A percentile compares a stretch with the other conserved stretches of the same genome.
Conservation (phyloP, 2,113 vertebrate genomes). For the Perccottus glenii region DNA sequence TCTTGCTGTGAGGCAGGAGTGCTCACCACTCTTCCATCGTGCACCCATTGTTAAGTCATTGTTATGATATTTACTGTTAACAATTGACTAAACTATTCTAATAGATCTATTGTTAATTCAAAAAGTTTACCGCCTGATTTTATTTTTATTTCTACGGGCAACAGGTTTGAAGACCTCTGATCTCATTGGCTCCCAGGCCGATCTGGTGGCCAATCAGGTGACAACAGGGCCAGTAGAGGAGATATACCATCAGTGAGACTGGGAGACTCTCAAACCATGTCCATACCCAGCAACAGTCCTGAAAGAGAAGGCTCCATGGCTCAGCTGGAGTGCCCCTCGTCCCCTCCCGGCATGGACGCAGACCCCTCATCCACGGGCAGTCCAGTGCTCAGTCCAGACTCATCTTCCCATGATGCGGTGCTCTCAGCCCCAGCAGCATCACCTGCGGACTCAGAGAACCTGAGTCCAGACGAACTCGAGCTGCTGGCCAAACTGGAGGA, state of each 20-base stretch:
- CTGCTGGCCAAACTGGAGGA: slow-evolving; percentile 96
- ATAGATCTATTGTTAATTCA: not conserved
- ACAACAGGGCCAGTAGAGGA: slow-evolving; percentile 28
- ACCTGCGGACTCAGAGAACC: slow-evolving; percentile 90
- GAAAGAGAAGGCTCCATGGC: slow-evolving; percentile 69
- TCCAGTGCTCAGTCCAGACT: slow-evolving; percentile 91
- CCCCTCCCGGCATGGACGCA: slow-evolving; percentile 69
- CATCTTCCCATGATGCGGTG: slow-evolving; percentile 87
- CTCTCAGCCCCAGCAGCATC: slow-evolving; percentile 83
- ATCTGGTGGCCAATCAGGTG: slow-evolving; percentile 37
- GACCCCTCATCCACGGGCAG: slow-evolving; percentile 83
- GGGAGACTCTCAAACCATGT: slow-evolving; percentile 64
- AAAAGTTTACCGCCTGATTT: not conserved
- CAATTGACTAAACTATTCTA: no score
- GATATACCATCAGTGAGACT: slow-evolving; percentile 26
- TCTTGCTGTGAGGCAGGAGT: no score
- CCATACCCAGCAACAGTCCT: slow-evolving; percentile 75
- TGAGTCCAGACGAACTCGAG: slow-evolving; percentile 94
- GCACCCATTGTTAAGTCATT: no score
- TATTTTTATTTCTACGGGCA: not conserved
- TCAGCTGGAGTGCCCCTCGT: slow-evolving; percentile 76
- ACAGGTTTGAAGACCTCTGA: slow-evolving; percentile 69
- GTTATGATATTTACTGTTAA: no score
- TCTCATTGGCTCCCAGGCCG: slow-evolving; percentile 48
- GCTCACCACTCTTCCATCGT: no score